Evolutionary conservation across 2,797 vertebrate genomes (phyloP), one percentile per base, ranked within the genome.

Genomic region (Gymnothorax javanicus): DNA sequence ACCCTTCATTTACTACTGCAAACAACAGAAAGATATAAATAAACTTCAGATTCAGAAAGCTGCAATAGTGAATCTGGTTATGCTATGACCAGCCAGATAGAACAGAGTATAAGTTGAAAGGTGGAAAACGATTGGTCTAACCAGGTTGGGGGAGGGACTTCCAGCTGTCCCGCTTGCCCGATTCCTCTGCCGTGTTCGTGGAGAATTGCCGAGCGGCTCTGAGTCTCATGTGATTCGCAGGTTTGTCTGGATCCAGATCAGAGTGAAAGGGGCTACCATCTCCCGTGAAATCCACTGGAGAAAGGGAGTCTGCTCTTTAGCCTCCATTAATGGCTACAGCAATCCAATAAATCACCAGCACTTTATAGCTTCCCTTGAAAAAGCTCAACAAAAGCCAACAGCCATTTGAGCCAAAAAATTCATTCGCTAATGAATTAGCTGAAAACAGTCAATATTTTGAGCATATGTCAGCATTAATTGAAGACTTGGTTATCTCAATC

Each of bases 251-350:
- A 89, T 92, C 94, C 90, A 79, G 93, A 90, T 93, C 93, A 89
- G 93, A 89, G 90, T 93, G 93, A 85, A 92, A 93, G 91, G 91
- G 94, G 92, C 93, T 94, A 94, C 90, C 92, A 88, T 94, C 94
- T 94, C 93, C 94, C 93, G 92, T 93, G 92, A 92, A 93, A 89
- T 94, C 94, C 93, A 93, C 91, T 94, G 91, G 93, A 92, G 91
- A 95, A 94, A 88, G 87, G 87, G 88, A 85, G 85, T 52, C 86
- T 62, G 67, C 81, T 82, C 67, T 88, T 89, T 85, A 90, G 71
- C 82, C 33, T n/a, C 54, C 62, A 11, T 62, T 59, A 5, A 58
- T 82, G 67, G 57, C 77, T 81, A 81, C 77, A 83, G 54, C 60
- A 27, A 87, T 7, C 81, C 86, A 64, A 73, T 64, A 56, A 83